Base-by-base conservation (phyloP, 2,888 invertebrate species). In the Diabrotica balteata region DNA sequence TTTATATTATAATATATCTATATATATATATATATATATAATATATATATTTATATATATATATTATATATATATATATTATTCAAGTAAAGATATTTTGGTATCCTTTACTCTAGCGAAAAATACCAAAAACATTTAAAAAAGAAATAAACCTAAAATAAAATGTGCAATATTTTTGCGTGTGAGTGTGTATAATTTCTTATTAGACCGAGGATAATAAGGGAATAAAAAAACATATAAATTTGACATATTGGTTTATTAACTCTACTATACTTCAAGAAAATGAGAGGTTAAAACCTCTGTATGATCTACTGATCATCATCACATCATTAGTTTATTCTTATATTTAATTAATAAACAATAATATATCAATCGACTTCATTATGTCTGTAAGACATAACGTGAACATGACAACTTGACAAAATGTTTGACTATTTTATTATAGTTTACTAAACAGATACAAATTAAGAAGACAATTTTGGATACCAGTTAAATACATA, bases 261-360 rank as follows among this genome's bases (percentile, higher is more conserved):
- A 89, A 88, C 89, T 89, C 89, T 89, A 89, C 88, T 89, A 89
- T 90, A 89, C 89, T 90, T 89, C 89, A 64, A 89, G 89, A 89
- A 85, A 83, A 82, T 81, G 80, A 82, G 78, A 82, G 80, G 81
- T 78, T 77, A 76, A 80, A 81, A 80, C 81, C 83, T 80, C 81
- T 82, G 81, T 81, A 88, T 88, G 89, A 89, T 89, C 89, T 80
- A 87, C 86, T 86, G 89, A 89, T 88, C 89, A 88, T 89, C 84
- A 89, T 89, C 89, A 89, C 89, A 89, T 89, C 88, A 89, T 89
- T 89, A 89, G 84, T 84, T 84, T 83, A 83, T 83, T 82, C 81
- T 82, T 83, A 83, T 82, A 81, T 80, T 81, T 82, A 83, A 83
- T 83, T 82, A 84, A 83, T 83, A 84, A 84, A 83, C 82, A 84